Percentiles rank a stretch among this genome's conserved stretches.
phyloP scores from a whole-genome alignment of 2,797 vertebrate species.

The Sitta carolinensis region DNA sequence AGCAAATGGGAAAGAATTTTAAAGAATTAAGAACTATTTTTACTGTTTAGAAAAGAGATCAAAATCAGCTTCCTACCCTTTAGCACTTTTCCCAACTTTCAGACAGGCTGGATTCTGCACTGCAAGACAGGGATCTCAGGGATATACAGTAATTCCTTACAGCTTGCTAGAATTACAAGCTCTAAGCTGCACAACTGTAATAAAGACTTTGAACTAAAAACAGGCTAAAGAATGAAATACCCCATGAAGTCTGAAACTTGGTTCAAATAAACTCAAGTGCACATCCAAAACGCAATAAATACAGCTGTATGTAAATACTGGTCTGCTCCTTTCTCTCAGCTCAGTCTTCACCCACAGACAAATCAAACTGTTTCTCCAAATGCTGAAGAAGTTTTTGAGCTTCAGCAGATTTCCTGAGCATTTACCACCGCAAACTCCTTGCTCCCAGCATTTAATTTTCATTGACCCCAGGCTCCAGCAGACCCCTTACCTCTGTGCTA shows the following conservation, averaged over 20 bases:
- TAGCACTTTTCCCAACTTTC: not conserved
- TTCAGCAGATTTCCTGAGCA: not conserved
- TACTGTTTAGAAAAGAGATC: slow-evolving; percentile 42
- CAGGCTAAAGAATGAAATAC: not conserved
- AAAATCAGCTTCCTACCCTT: slow-evolving; percentile 36
- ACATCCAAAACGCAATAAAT: not conserved
- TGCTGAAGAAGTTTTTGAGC: not conserved
- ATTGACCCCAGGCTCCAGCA: not conserved
- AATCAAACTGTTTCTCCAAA: not conserved
- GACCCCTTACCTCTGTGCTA: slow-evolving; percentile 38
- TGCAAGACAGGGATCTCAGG: not conserved
- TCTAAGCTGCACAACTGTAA: not conserved
- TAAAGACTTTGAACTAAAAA: not conserved
- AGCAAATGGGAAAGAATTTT: slow-evolving; percentile 16
- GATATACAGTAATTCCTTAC: slow-evolving; percentile 38
- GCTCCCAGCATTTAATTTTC: not conserved
- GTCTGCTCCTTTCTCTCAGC: not conserved
- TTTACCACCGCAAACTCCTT: not conserved
- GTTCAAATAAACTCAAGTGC: not conserved
- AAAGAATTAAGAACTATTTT: slow-evolving; percentile 27
- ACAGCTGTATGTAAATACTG: not conserved
- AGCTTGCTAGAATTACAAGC: slow-evolving; percentile 34
- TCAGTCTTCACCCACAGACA: not conserved
- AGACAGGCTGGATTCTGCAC: not conserved
- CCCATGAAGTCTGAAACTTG: not conserved